Evolutionary conservation across 2,113 vertebrate genomes (phyloP), one percentile per base, ranked within the genome.

Genomic region (Bungarus multicinctus): DNA sequence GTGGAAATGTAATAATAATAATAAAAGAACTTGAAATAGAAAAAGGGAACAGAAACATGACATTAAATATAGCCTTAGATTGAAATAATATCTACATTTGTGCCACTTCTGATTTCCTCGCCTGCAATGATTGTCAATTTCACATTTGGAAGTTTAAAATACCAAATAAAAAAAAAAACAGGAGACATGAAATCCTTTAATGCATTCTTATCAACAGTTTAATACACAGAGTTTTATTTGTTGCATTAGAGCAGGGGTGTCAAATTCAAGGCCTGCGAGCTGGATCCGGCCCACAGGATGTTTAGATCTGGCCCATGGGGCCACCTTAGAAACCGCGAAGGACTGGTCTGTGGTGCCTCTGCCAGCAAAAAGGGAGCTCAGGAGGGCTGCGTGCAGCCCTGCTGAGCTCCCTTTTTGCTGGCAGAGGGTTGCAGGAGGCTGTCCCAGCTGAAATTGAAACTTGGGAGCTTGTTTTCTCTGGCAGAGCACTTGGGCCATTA

Each of bases 51-150:
- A 94, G 74, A 89, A 85, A 94, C 81, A 94, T 93, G 20, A 58
- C 16, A 93, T 27, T 54, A 22, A 95, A 53, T 45, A 86, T 47
- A 95, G 90, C 55, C 90, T 96, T 95, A 93, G 94, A 22, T 45
- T 89, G 85, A 94, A 93, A 20, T 92, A 95, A 95, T 93, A 90
- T 18, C n/a, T 43, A 81, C 74, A 12, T 1, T 58, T 92, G 20
- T 58, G 2, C 45, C 47, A 97, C 90, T 97, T 95, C 85, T 69
- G 94, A 54, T 95, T 93, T 95, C 47, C 89, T 95, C 95, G 93
- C 93, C 92, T 95, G 74, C 25, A 95, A 85, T 81, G 30, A 92
- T 88, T 94, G 95, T 92, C 94, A 88, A 95, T 95, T 97, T 97
- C 95, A 93, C 50, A 89, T 87, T 93, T 94, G 25, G 57, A 94